phyloP scores from a whole-genome alignment of 2,113 vertebrate species.

The Boleophthalmus pectinirostris region DNA sequence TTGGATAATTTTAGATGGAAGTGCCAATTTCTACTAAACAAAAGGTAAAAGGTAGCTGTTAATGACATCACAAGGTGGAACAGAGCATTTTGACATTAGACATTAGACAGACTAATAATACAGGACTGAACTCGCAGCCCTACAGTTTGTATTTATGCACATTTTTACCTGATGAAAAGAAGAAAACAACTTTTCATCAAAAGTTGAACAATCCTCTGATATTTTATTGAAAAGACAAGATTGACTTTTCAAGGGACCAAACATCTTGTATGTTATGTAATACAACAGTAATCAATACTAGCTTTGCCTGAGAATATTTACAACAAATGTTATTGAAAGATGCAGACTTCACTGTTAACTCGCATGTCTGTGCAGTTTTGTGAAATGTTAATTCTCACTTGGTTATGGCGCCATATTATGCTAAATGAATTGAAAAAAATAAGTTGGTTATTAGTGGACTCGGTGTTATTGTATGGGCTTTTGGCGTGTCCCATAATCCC shows the following conservation, averaged over 20 bases:
- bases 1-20: no score
- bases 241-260: no score
- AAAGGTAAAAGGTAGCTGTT: no score
- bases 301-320: not conserved
- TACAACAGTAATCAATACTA: not conserved
- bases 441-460: not conserved
- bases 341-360: not conserved
- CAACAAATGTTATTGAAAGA: not conserved
- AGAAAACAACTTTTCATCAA: not conserved
- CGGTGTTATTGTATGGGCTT: not conserved
- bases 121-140: no score
- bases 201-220: not conserved
- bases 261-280: not conserved
- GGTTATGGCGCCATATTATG: not conserved
- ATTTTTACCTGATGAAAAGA: no score
- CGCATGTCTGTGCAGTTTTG: not conserved
- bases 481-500: not conserved
- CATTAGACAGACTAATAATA: no score
- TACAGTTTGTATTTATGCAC: no score
- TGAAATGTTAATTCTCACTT: not conserved
- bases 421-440: not conserved
- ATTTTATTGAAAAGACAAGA: not conserved
- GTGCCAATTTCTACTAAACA: no score
- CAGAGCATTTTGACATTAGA: no score
- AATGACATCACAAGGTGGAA: no score